Evolutionary conservation across 2,888 invertebrate species (phyloP).

Genomic region (Lasioglossum pauxillum): DNA sequence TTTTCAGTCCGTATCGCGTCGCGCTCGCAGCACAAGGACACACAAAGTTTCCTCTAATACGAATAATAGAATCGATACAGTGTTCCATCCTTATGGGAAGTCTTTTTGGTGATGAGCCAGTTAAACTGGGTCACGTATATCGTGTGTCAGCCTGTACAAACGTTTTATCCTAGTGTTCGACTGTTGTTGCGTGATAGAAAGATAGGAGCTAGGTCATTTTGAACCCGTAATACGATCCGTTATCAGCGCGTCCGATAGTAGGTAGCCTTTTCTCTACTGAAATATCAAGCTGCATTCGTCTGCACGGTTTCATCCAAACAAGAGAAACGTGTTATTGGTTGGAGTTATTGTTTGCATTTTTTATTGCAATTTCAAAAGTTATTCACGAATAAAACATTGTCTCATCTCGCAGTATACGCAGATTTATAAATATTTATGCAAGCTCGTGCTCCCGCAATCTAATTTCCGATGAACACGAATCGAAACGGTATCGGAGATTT

Average conservation of each 20-base stretch:
- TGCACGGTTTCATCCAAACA: neutral
- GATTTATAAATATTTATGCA: neutral
- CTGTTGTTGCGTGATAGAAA: neutral
- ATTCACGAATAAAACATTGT: neutral
- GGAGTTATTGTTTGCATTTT: too few relatives aligned
- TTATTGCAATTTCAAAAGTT: neutral
- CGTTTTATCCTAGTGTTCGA: neutral
- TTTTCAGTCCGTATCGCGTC: neutral
- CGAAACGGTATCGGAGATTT: neutral
- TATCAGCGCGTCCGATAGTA: neutral
- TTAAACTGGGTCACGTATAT: neutral
- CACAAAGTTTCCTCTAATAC: neutral
- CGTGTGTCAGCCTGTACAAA: neutral
- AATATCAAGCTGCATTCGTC: neutral
- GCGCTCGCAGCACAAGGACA: neutral
- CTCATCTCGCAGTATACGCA: neutral
- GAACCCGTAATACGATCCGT: neutral
- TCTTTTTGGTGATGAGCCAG: neutral
- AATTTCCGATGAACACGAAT: neutral
- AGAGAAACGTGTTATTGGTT: neutral
- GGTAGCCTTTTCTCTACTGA: neutral
- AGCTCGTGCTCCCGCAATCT: neutral
- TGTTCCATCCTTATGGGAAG: neutral
- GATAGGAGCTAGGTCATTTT: constrained; percentile 3
- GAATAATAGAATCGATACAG: constrained; percentile 2